A percentile compares a stretch with the other conserved stretches of the same genome.
phyloP scores from a whole-genome alignment of 2,888 invertebrate species.

The Lasioglossum zephyrum region DNA sequence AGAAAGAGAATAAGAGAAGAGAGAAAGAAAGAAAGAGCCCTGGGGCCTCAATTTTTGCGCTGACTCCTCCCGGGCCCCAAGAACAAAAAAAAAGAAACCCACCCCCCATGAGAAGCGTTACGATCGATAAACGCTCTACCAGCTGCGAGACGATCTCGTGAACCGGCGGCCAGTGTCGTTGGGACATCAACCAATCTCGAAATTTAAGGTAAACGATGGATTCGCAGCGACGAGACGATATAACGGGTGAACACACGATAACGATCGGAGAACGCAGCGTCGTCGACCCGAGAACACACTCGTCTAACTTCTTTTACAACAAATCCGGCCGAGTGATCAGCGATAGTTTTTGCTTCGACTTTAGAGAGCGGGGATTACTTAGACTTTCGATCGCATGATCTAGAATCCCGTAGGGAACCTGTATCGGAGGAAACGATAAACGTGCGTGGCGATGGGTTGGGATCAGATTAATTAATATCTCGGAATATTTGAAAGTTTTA shows the following conservation, averaged over 20 bases:
- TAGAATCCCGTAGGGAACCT: slow-evolving; percentile 38
- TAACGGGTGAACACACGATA: background rate
- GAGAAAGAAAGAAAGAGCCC: slow-evolving; percentile 76
- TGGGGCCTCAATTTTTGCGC: slow-evolving; percentile 82
- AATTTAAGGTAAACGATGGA: slow-evolving; percentile 40
- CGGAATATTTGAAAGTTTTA: slow-evolving; percentile 59
- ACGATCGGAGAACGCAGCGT: slow-evolving; percentile 4
- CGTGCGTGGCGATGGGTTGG: slow-evolving; percentile 55
- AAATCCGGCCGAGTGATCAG: slow-evolving; percentile 44
- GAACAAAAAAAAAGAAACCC: slow-evolving; percentile 46
- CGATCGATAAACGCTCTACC: slow-evolving; percentile 18
- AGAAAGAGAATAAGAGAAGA: slow-evolving; percentile 68
- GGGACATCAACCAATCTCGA: slow-evolving; percentile 25
- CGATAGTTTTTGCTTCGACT: slow-evolving; percentile 43
- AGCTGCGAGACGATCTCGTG: slow-evolving; percentile 28
- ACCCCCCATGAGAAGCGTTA: slow-evolving; percentile 45
- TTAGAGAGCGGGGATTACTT: slow-evolving; percentile 26
- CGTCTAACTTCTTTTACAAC: slow-evolving; percentile 27
- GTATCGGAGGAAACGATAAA: slow-evolving; percentile 6
- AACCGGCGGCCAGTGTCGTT: slow-evolving; percentile 42
- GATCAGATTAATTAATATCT: slow-evolving; percentile 41
- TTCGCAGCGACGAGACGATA: background rate
- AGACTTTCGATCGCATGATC: slow-evolving; percentile 50
- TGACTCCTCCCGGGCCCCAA: slow-evolving; percentile 74
- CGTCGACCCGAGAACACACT: background rate